phyloP scores from a whole-genome alignment of 1,140 invertebrate genomes.

The Coptotermes formosanus region DNA sequence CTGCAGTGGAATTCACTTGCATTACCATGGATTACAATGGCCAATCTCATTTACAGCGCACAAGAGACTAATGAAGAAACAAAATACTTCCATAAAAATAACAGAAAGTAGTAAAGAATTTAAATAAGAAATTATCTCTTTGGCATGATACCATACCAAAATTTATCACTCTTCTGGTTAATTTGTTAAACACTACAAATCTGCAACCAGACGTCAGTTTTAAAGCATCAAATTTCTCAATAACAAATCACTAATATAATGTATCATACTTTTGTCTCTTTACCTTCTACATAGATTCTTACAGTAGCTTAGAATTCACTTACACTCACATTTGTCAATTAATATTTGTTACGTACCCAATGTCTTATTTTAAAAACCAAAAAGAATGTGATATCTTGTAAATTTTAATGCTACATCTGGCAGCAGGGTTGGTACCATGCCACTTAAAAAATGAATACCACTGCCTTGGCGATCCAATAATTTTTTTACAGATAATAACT shows the following conservation, averaged over 20 bases:
- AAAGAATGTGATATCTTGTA: not conserved
- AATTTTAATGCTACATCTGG: slow-evolving; percentile 31
- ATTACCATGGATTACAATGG: slow-evolving; percentile 4
- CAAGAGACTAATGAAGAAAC: slow-evolving; percentile 20
- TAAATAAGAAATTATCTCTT: not conserved
- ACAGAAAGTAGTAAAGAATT: slow-evolving; percentile 13
- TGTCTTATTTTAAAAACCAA: slow-evolving; percentile 15
- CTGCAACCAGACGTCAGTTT: slow-evolving; percentile 22
- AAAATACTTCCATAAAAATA: slow-evolving; percentile 22
- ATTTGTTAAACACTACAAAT: slow-evolving; percentile 21
- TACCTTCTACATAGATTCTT: not conserved
- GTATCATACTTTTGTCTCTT: not conserved
- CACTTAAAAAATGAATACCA: slow-evolving; percentile 3
- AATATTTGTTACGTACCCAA: not conserved
- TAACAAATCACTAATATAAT: not conserved
- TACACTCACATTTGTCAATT: not conserved
- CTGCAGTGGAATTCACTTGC: slow-evolving; percentile 13
- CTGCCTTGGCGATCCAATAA: slow-evolving; percentile 21
- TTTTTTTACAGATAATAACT: slow-evolving; percentile 27
- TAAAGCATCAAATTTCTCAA: not conserved
- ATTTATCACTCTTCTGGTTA: slow-evolving; percentile 23
- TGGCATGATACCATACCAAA: slow-evolving; percentile 20
- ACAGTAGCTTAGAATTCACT: not conserved
- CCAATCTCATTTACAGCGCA: slow-evolving; percentile 25
- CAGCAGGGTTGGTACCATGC: slow-evolving; percentile 28